These are phyloP conservation scores for Tachyglossus aculeatus DNA, from an alignment of 2,797 vertebrate species.

Conservation along the genomic window DNA sequence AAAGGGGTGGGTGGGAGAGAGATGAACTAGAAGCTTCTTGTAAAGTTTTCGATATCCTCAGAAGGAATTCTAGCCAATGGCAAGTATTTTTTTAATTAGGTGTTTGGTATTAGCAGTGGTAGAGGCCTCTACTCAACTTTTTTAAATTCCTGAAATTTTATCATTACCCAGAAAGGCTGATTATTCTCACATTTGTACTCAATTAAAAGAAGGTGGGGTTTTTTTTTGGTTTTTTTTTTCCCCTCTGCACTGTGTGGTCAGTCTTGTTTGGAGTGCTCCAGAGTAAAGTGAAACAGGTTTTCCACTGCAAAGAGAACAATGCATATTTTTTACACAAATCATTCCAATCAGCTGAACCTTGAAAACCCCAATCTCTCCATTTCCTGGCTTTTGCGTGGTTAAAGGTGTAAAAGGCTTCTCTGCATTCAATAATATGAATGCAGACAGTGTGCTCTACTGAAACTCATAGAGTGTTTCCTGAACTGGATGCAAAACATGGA, in stretches of 20 bases:
- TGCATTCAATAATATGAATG: not conserved
- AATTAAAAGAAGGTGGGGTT: too few species aligned
- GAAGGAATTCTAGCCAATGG: not conserved
- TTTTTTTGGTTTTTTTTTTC: not conserved
- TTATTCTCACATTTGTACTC: not conserved
- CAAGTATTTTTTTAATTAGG: not conserved
- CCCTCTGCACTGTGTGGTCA: not conserved
- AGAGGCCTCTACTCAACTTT: not conserved
- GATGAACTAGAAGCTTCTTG: too few species aligned
- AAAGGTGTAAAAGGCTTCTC: not conserved
- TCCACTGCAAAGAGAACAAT: conserved; percentile 15
- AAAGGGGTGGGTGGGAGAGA: too few species aligned
- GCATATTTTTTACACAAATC: not conserved
- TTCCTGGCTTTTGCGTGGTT: not conserved
- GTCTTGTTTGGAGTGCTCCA: not conserved
- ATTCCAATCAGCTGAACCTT: not conserved
- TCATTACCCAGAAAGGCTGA: not conserved
- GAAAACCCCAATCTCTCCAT: not conserved
- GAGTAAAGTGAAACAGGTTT: not conserved
- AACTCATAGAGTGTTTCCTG: too few species aligned
- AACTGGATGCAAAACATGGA: too few species aligned
- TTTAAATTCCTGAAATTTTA: not conserved
- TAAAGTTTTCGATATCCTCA: not conserved
- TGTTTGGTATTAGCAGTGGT: not conserved
- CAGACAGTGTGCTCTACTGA: not conserved